Percentiles rank a stretch among this genome's conserved stretches.
These are phyloP conservation scores for Eufriesea mexicana DNA, from an alignment of 1,140 invertebrate genomes.

Conservation along the genomic window DNA sequence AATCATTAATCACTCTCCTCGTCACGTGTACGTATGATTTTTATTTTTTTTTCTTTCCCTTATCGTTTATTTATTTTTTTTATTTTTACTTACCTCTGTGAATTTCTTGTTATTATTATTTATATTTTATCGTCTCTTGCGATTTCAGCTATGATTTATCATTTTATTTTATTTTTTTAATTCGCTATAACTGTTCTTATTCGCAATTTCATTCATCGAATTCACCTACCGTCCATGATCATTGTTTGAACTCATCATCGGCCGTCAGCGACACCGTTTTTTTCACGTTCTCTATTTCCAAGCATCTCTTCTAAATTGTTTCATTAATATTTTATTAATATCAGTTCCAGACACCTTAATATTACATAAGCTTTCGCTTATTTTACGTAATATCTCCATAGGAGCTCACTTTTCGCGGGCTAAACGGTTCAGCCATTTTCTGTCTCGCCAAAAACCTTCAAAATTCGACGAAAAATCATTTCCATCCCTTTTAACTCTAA, in stretches of 20 bases:
- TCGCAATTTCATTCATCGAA: conserved; percentile 57
- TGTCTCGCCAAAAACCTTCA: not conserved
- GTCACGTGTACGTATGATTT: conserved; percentile 53
- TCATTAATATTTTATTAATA: conserved; percentile 78
- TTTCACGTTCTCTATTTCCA: conserved; percentile 76
- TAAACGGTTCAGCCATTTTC: conserved; percentile 2
- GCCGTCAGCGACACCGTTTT: conserved; percentile 69
- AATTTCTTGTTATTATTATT: conserved; percentile 1
- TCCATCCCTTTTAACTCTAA: no score
- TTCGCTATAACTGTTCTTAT: conserved; percentile 63
- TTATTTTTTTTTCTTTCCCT: conserved; percentile 49
- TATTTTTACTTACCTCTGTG: conserved; percentile 51
- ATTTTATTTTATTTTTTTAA: conserved; percentile 65
- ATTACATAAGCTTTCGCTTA: conserved; percentile 81
- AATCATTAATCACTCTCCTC: conserved; percentile 50
- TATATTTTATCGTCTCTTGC: conserved; percentile 19
- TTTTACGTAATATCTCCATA: conserved; percentile 76
- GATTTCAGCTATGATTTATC: conserved; percentile 38
- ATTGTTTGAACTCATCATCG: conserved; percentile 40
- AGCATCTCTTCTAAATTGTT: conserved; percentile 78
- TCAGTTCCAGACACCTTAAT: conserved; percentile 74
- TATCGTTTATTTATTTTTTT: no score
- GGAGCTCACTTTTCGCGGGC: conserved; percentile 64
- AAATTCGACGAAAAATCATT: no score
- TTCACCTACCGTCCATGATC: conserved; percentile 45